A percentile compares a stretch with the other conserved stretches of the same genome.
These are phyloP conservation scores for Camponotus vicinus DNA, from an alignment of 1,140 invertebrate species.

Conservation along the genomic window DNA sequence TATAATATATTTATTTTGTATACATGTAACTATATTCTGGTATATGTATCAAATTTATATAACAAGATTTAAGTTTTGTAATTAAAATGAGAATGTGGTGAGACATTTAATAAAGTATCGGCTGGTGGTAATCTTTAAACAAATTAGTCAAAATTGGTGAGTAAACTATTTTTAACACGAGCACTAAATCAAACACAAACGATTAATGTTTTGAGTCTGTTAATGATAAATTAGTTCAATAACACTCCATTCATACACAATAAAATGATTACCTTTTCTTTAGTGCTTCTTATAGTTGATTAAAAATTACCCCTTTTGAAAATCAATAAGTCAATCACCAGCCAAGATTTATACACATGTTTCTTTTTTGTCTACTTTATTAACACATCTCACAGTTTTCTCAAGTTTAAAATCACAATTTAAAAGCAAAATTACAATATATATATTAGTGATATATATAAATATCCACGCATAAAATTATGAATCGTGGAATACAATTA, in stretches of 20 bases:
- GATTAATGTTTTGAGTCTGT: conserved; percentile 76
- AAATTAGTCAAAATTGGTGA: conserved; percentile 67
- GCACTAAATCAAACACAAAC: conserved; percentile 79
- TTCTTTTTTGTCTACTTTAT: conserved; percentile 80
- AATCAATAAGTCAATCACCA: conserved; percentile 76
- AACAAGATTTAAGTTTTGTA: background rate
- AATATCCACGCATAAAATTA: conserved; percentile 11
- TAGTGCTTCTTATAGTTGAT: conserved; percentile 70
- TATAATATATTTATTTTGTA: background rate
- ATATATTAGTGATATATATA: conserved; percentile 64
- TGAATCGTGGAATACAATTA: conserved; percentile 2
- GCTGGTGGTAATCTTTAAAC: conserved; percentile 80
- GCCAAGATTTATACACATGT: conserved; percentile 77
- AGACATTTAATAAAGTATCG: conserved; percentile 82
- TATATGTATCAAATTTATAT: background rate
- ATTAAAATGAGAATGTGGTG: conserved; percentile 56
- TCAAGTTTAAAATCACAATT: conserved; percentile 70
- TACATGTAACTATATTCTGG: background rate
- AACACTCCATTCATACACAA: conserved; percentile 81
- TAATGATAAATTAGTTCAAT: conserved; percentile 80
- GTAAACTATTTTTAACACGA: conserved; percentile 72
- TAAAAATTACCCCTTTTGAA: conserved; percentile 74
- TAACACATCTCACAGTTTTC: conserved; percentile 81
- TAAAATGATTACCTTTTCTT: conserved; percentile 80
- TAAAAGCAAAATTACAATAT: conserved; percentile 58